These are phyloP conservation scores for Scomber colias DNA, from an alignment of 2,113 vertebrate species.

Conservation along the genomic window DNA sequence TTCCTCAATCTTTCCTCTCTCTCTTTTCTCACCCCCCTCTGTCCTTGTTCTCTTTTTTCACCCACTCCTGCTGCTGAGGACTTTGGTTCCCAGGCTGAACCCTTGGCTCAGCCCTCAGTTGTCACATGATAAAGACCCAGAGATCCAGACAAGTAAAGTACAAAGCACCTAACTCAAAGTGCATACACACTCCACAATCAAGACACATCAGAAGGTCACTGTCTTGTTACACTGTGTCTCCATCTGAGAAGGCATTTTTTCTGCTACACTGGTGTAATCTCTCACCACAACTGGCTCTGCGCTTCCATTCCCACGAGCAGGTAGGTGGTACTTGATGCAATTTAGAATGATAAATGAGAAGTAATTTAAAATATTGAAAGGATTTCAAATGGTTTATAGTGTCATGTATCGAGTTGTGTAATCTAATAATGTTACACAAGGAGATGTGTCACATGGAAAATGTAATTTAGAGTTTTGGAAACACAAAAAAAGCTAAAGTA, in stretches of 20 bases:
- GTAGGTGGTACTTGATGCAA: slow-evolving; percentile 56
- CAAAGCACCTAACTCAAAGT: slow-evolving; percentile 38
- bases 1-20: slow-evolving; percentile 9
- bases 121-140: slow-evolving; percentile 70
- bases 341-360: slow-evolving; percentile 21
- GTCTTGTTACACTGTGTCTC: neutral
- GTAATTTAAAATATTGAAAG: neutral
- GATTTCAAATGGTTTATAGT: neutral
- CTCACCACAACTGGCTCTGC: neutral
- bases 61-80: slow-evolving; percentile 30
- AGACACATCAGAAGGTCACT: slow-evolving; percentile 39
- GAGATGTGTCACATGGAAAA: neutral
- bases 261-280: slow-evolving; percentile 4
- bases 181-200: slow-evolving; percentile 7
- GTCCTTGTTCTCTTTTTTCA: slow-evolving; percentile 18
- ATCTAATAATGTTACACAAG: neutral
- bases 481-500: neutral
- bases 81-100: slow-evolving; percentile 50
- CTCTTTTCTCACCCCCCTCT: neutral
- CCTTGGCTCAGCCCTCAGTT: slow-evolving; percentile 56
- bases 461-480: neutral
- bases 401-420: neutral
- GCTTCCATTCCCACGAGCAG: slow-evolving; percentile 39
- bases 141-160: slow-evolving; percentile 35
- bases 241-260: slow-evolving; percentile 3